phyloP scores from a whole-genome alignment of 1,140 invertebrate genomes.

The Zaprionus lachaisei region DNA sequence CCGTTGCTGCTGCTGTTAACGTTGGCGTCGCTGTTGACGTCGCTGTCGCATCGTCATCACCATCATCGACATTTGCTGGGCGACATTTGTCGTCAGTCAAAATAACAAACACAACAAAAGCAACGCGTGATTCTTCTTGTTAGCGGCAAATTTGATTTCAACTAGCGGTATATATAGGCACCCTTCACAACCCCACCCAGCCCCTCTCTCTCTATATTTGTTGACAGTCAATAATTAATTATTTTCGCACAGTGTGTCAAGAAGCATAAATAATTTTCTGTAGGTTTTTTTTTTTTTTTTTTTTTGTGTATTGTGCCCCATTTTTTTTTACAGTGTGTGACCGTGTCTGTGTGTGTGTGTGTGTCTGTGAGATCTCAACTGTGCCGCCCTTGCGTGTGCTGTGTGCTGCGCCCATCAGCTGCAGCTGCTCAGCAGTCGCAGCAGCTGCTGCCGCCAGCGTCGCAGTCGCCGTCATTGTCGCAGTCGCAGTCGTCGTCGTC shows the following conservation, averaged over 20 bases:
- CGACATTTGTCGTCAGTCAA: slow-evolving; percentile 61
- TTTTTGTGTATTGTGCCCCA: slow-evolving; percentile 12
- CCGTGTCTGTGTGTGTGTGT: slow-evolving; percentile 1
- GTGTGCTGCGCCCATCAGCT: slow-evolving; percentile 31
- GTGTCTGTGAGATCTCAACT: slow-evolving; percentile 4
- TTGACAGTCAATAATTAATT: slow-evolving; percentile 4
- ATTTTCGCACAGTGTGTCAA: slow-evolving; percentile 35
- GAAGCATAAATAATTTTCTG: slow-evolving; percentile 8
- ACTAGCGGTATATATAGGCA: neutral
- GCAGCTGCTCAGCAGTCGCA: slow-evolving; percentile 43
- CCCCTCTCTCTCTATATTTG: neutral
- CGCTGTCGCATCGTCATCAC: slow-evolving; percentile 13
- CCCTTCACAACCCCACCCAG: neutral
- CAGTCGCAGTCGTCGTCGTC: slow-evolving; percentile 17
- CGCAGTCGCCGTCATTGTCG: slow-evolving; percentile 4
- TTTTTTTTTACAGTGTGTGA: slow-evolving; percentile 5
- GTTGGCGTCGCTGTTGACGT: slow-evolving; percentile 30
- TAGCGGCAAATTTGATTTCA: slow-evolving; percentile 39
- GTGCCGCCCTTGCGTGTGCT: neutral
- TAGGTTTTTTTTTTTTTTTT: slow-evolving; percentile 6
- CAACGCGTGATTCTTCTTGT: slow-evolving; percentile 42
- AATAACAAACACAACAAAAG: slow-evolving; percentile 66
- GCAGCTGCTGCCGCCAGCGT: slow-evolving; percentile 13
- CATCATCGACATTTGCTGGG: slow-evolving; percentile 36
- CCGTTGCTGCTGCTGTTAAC: slow-evolving; percentile 22